Evolutionary conservation across 2,888 invertebrate genomes (phyloP), one percentile per base, ranked within the genome.

Genomic region (Pammene aurita): DNA sequence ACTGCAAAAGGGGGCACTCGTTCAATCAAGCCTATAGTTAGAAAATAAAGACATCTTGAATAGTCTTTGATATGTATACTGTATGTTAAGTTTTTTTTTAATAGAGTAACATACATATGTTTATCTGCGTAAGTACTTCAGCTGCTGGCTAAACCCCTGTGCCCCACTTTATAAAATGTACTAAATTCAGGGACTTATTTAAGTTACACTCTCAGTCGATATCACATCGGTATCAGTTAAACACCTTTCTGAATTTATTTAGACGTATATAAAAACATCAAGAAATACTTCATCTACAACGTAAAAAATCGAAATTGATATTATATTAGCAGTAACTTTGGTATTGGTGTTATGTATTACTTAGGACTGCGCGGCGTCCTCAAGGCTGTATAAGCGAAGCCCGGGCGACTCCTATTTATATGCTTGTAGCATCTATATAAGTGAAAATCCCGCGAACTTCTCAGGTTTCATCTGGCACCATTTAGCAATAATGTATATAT

Each of bases 261-360:
- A 61, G n/a, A 9, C 11, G 35, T 48, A 48, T 52, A 58, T 42
- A 50, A 52, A 18, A 61, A 38, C 26, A 6, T 13, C 73, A 48
- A 63, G 72, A 66, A 74, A 72, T 68, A 74, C 76, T 80, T 54
- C 72, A 73, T 67, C 42, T 68, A 75, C 68, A 75, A 75, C 73
- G 74, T 73, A 75, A 80, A 84, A 82, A 81, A 76, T 78, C 75
- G 79, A 81, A 80, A 74, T 71, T 72, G 71, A 74, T 80, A 80
- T 82, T 84, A 85, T 84, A 78, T 76, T 82, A 84, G 83, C 80
- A 84, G 85, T 86, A 90, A 86, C 92, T 92, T 92, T 92, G 92
- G 92, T 91, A 90, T 91, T 87, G 86, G 85, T 89, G 88, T 88
- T 84, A 84, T 77, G 54, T 34, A 54, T 75, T 26, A 77, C 35